phyloP scores from a whole-genome alignment of 2,113 vertebrate genomes.

The Saguinus midas region DNA sequence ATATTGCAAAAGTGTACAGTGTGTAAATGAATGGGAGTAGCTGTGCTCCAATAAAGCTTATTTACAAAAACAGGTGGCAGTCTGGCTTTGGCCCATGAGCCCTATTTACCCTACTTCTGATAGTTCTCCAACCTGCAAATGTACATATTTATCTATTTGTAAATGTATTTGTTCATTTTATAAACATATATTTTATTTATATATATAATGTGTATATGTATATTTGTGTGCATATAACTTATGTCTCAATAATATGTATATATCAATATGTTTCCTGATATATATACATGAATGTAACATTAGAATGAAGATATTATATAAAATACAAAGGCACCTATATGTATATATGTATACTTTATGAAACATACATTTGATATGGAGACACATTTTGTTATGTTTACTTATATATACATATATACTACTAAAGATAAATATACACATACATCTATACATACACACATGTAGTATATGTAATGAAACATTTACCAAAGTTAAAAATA shows the following conservation, averaged over 20 bases:
- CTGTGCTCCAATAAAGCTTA: not conserved
- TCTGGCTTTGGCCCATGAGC: not conserved
- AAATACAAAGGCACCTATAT: not conserved
- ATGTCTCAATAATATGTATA: not conserved
- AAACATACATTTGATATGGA: not conserved
- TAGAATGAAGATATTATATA: not conserved
- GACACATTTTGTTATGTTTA: not conserved
- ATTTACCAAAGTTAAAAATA: slow-evolving; percentile 19
- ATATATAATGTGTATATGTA: not conserved
- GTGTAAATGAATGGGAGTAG: not conserved
- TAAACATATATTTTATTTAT: not conserved
- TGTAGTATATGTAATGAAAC: not conserved
- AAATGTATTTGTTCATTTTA: not conserved
- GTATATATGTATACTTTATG: not conserved
- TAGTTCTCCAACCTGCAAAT: not conserved
- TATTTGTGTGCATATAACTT: not conserved
- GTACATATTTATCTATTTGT: not conserved
- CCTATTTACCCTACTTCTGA: not conserved
- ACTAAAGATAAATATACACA: not conserved
- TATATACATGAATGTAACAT: not conserved
- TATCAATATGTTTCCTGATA: not conserved
- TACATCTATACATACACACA: not conserved
- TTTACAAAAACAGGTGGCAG: not conserved
- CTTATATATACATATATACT: not conserved
- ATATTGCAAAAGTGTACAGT: not conserved